phyloP scores from a whole-genome alignment of 1,140 invertebrate genomes.

The Zelostemma sp. region DNA sequence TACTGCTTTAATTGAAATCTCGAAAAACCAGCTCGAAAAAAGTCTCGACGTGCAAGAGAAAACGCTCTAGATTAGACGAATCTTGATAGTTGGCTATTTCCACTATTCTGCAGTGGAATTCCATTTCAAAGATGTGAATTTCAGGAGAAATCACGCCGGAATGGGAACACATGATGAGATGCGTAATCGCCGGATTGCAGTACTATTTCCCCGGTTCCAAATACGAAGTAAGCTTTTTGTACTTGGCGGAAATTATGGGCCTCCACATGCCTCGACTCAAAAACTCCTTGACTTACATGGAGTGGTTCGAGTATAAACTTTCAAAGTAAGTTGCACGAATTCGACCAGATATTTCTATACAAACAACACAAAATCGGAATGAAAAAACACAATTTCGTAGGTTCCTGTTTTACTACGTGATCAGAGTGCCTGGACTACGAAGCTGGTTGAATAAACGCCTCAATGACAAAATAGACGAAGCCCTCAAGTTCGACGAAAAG shows the following conservation, averaged over 20 bases:
- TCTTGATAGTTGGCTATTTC: no score
- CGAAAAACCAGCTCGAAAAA: no score
- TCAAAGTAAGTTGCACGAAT: constrained; percentile 18
- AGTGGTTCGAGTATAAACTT: constrained; percentile 36
- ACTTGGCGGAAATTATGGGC: constrained; percentile 51
- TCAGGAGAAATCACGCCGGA: constrained; percentile 50
- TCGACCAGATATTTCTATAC: constrained; percentile 1
- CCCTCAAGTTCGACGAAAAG: constrained; percentile 23
- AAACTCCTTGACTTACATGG: constrained; percentile 44
- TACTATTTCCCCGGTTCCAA: constrained; percentile 53
- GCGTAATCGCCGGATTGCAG: constrained; percentile 55
- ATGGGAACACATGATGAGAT: constrained; percentile 68
- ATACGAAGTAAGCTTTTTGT: constrained; percentile 55
- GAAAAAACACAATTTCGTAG: constrained; percentile 7
- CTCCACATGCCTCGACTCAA: constrained; percentile 54
- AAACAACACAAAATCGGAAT: constrained; percentile 1
- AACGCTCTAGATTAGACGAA: no score
- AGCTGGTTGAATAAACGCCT: constrained; percentile 23
- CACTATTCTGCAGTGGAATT: no score
- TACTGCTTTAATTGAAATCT: no score
- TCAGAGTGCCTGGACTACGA: constrained; percentile 11
- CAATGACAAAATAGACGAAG: background rate
- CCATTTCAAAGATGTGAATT: no score
- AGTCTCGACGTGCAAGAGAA: no score
- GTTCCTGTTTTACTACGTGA: constrained; percentile 17